Conservation (phyloP, 2,888 invertebrate genomes). For the Dendrolimus houi region DNA sequence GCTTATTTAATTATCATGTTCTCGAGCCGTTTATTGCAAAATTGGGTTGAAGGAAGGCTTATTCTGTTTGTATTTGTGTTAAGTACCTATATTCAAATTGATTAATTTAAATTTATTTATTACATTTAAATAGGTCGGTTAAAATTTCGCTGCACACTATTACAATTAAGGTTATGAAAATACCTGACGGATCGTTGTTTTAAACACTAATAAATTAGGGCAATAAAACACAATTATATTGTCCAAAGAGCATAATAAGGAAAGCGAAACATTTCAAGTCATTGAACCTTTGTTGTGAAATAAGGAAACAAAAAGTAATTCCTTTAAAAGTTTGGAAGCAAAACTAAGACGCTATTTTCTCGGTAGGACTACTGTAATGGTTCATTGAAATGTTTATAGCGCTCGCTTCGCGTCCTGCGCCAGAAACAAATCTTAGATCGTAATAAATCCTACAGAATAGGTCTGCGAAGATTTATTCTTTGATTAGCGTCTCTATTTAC, state of each 20-base stretch:
- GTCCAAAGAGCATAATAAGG: neutral
- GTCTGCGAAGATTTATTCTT: conserved; percentile 50
- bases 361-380: conserved; percentile 48
- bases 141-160: no score
- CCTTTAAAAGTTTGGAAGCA: conserved; percentile 49
- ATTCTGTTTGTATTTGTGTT: no score
- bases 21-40: no score
- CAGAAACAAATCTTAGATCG: conserved; percentile 57
- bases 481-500: conserved; percentile 52
- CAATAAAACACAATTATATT: no score
- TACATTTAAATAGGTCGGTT: no score
- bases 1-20: no score
- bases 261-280: conserved; percentile 6
- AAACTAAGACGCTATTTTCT: conserved; percentile 51
- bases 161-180: no score
- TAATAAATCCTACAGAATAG: conserved; percentile 44
- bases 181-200: no score
- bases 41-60: no score
- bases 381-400: conserved; percentile 62
- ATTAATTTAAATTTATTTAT: no score
- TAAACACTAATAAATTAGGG: no score
- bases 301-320: conserved; percentile 36
- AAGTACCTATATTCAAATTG: no score
- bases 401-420: conserved; percentile 35
- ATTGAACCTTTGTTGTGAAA: conserved; percentile 17